Evolutionary conservation across 1,140 invertebrate species (phyloP), one percentile per base, ranked within the genome.

Genomic region (Diploscapter pachys): DNA sequence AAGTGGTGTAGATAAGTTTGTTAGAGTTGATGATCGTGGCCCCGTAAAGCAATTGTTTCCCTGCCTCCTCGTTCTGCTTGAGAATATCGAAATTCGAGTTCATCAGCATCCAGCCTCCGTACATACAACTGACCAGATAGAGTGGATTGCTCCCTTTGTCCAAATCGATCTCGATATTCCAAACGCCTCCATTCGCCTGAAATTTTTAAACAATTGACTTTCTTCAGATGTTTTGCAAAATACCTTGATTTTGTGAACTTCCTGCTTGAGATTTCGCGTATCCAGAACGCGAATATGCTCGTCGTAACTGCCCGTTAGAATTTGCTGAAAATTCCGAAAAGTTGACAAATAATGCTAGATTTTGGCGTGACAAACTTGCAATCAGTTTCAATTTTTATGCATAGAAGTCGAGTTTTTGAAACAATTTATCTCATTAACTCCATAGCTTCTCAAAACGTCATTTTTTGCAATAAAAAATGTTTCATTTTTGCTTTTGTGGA

Each of bases 21-120:
- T 78, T 61, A 13, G 50, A n/a, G 50, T 71, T 55, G 56, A 69
- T 51, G n/a, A 69, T 55, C 8, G 74, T 50, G n/a, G 55, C 75
- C 5, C 76, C 76, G 54, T 77, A 77, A 11, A 77, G 67, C 9
- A 77, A 75, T 2, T 72, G 63, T 67, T 78, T 78, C 11, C 76
- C 76, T 11, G 64, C 72, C 11, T 73, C 75, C 13, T 53, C 51
- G 76, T 78, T 54, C 49, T 74, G 4, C 11, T 49, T 53, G 4
- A 78, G n/a, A 48, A 53, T 52, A 50, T 71, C 63, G 52, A 3
- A 62, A 5, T 77, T 4, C 6, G 9, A 11, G 54, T 77, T 66
- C 8, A 77, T 52, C 5, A 78, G 48, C n/a, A 51, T 61, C 67
- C 75, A 77, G n/a, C 76, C 76, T 13, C 76, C 76, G 75, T 77